Evolutionary conservation across 2,888 invertebrate species (phyloP), one percentile per base, ranked within the genome.

Genomic region (Linnaemya tessellans): DNA sequence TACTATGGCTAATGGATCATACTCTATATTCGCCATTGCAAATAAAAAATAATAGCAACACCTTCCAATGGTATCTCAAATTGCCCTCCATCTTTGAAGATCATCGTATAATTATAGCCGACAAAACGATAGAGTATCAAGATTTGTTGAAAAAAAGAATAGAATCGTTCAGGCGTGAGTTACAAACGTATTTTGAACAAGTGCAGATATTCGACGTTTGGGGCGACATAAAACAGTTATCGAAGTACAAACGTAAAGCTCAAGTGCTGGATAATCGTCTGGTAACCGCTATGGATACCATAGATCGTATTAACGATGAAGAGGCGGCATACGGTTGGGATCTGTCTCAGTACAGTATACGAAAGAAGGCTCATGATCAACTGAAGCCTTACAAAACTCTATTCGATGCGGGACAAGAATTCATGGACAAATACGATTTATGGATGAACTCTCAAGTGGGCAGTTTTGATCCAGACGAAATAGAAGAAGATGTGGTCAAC

Each of bases 221-320:
- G 94, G 98, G 98, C 0, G 97, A 98, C 78, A 94, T 98, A 73
- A 95, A 95, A 3, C 96, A 97, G 81, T 94, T 99, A 77, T 94
- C 95, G 13, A 96, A 96, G 89, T 98, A 99, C 90, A 95, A 97
- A 80, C 89, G 95, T 68, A 96, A 97, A 87, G 97, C 98, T 0
- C 94, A 94, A n/a, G 94, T 95, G 62, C 93, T 99, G 46, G 97
- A 98, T 91, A 94, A 95, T 77, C 90, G 91, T 15, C 86, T 92
- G 87, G 91, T 90, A 94, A 96, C 93, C 4, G 98, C 98, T 4
- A 95, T 97, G 92, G 94, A 95, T 62, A 95, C 94, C 84, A 97
- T 98, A 86, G 97, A 98, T 89, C 94, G 95, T 83, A 98, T 99
- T 89, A 99, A 99, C 91, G 96, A 96, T 90, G 98, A 99, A 91